A percentile compares a stretch with the other conserved stretches of the same genome.
These are phyloP conservation scores for Nephrotoma appendiculata DNA, from an alignment of 2,888 invertebrate species.

Conservation along the genomic window DNA sequence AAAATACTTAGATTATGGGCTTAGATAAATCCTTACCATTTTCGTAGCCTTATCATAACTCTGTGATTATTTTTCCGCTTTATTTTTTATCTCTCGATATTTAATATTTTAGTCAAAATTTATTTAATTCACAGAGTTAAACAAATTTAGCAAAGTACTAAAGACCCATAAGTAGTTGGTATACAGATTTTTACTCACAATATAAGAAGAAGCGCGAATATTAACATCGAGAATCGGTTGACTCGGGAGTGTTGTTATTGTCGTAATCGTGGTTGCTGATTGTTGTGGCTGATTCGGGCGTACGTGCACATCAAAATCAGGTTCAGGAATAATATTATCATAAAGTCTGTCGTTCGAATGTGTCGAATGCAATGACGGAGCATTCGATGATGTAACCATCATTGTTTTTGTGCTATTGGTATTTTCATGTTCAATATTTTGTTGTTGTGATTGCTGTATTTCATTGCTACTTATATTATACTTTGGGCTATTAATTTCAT, in stretches of 20 bases:
- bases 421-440: background rate
- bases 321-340: background rate
- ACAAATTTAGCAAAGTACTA: background rate
- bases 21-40: background rate
- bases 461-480: background rate
- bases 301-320: slow-evolving; percentile 1
- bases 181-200: slow-evolving; percentile 17
- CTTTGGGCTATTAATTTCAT: background rate
- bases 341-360: background rate
- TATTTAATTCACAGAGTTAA: background rate
- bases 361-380: background rate
- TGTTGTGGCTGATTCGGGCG: background rate
- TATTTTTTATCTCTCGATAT: background rate
- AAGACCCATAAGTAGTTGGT: background rate
- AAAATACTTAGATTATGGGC: background rate
- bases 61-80: background rate
- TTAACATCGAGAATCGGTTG: slow-evolving; percentile 15
- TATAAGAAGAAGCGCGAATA: slow-evolving; percentile 28
- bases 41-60: background rate
- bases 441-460: background rate
- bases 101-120: background rate
- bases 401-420: background rate
- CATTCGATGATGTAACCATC: background rate
- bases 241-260: background rate
- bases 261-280: background rate